phyloP scores from a whole-genome alignment of 2,113 vertebrate genomes.

The Chinchilla lanigera region DNA sequence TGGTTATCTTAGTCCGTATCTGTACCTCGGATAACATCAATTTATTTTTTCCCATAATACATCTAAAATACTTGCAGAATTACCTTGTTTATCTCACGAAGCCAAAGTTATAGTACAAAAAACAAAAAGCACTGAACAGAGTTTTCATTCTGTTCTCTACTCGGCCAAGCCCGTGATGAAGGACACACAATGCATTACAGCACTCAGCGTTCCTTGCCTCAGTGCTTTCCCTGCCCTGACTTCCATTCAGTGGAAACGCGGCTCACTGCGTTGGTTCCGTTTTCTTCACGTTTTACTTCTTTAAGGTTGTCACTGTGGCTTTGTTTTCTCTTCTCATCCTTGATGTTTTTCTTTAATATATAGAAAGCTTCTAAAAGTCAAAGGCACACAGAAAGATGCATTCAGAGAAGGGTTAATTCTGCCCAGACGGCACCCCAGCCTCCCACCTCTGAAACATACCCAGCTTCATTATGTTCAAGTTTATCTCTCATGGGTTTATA shows the following conservation, averaged over 20 bases:
- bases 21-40: background rate
- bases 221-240: background rate
- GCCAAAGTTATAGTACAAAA: background rate
- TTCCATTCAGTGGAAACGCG: background rate
- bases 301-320: background rate
- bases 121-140: background rate
- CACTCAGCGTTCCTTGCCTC: background rate
- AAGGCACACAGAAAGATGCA: background rate
- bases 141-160: background rate
- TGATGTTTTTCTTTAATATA: background rate
- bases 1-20: background rate
- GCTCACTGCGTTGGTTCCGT: background rate
- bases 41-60: background rate
- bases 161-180: background rate
- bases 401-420: background rate
- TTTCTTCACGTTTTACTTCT: background rate
- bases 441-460: background rate
- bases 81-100: background rate
- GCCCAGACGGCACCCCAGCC: accelerated
- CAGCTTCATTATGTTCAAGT: background rate
- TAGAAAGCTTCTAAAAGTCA: background rate
- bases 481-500: background rate
- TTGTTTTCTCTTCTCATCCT: background rate
- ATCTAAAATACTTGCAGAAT: background rate
- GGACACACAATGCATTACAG: background rate